Evolutionary conservation across 2,797 vertebrate species (phyloP).

Genomic region (Microchirus variegatus): DNA sequence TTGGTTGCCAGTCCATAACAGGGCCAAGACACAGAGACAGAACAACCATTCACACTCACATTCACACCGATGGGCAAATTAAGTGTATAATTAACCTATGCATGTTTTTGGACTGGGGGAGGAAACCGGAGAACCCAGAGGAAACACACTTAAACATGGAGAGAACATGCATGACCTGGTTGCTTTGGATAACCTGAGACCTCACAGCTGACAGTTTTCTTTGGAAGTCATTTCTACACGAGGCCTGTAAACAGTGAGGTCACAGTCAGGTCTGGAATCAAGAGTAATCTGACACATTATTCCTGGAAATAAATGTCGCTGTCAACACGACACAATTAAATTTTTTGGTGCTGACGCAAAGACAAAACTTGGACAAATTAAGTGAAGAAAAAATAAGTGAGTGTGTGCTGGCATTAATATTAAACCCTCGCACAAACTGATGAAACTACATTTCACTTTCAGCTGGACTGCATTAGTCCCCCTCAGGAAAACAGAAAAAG

Average conservation of each 20-base stretch:
- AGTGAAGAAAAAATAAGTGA: neutral
- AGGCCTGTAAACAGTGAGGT: slow-evolving; percentile 21
- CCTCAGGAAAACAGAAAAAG: neutral
- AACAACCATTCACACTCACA: too few species aligned
- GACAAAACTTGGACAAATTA: neutral
- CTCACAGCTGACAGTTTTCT: slow-evolving; percentile 35
- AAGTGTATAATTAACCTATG: too few species aligned
- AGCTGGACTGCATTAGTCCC: neutral
- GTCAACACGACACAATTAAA: slow-evolving; percentile 10
- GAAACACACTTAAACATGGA: too few species aligned
- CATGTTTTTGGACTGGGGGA: too few species aligned
- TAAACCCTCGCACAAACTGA: neutral
- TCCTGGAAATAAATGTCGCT: slow-evolving; percentile 32
- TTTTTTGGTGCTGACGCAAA: neutral
- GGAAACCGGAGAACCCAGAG: too few species aligned
- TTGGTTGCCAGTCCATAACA: too few species aligned
- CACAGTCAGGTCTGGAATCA: slow-evolving; percentile 12
- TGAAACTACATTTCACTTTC: neutral
- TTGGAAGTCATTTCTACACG: slow-evolving; percentile 22
- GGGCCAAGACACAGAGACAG: too few species aligned
- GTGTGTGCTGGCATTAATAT: neutral
- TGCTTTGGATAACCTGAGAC: slow-evolving; percentile 31
- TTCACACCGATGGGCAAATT: too few species aligned
- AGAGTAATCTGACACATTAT: slow-evolving; percentile 5
- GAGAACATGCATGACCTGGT: neutral